These are phyloP conservation scores for Palythoa grandis DNA, from an alignment of 92 coral and sea anemone species.

Conservation along the genomic window DNA sequence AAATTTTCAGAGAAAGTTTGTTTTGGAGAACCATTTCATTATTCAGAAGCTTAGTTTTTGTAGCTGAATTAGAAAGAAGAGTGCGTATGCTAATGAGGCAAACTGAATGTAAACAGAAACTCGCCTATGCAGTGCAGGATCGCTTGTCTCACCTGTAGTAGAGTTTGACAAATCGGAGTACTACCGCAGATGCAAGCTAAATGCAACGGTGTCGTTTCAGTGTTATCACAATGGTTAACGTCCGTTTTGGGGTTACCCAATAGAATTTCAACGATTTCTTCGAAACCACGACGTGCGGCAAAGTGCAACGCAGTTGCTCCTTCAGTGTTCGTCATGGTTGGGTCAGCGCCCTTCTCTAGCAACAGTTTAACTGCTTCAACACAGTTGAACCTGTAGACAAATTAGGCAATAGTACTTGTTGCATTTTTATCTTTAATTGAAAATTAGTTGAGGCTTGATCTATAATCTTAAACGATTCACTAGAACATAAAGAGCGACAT, in stretches of 20 bases:
- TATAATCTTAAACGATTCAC: too few species aligned
- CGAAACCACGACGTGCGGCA: constrained; percentile 60
- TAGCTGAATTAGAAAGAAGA: too few species aligned
- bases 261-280: constrained; percentile 34
- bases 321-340: constrained; percentile 46
- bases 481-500: too few species aligned
- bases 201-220: constrained; percentile 54
- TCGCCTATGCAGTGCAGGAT: too few species aligned
- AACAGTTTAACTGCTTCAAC: constrained; percentile 45
- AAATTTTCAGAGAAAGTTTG: too few species aligned
- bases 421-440: too few species aligned
- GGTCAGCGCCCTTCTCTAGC: constrained; percentile 57
- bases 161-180: constrained; percentile 35
- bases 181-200: constrained; percentile 54
- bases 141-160: constrained; percentile 15
- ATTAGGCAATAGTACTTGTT: not conserved
- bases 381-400: constrained; percentile 50
- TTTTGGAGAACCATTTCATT: too few species aligned
- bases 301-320: constrained; percentile 66
- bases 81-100: too few species aligned
- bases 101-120: too few species aligned
- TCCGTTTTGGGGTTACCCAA: constrained; percentile 14
- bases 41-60: too few species aligned
- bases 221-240: constrained; percentile 57
- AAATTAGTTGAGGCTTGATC: too few species aligned